Base-by-base conservation (phyloP, 1,140 invertebrate species). In the Aphidius ervi region DNA sequence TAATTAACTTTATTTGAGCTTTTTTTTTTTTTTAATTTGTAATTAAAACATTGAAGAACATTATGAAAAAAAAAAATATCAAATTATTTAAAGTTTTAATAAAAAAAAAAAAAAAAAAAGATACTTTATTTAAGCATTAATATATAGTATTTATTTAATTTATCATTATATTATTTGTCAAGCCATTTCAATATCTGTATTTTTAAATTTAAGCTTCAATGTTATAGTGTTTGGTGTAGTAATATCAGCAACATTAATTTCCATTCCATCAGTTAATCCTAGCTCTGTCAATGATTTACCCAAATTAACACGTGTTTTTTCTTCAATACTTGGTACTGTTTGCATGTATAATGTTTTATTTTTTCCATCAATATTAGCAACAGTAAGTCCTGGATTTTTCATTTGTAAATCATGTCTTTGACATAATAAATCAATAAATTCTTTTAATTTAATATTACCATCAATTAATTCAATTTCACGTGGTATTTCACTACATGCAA, bases 331-430 rank as follows among this genome's bases (percentile, higher is more conserved):
- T 61, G 88, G 84, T 5, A 97, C 89, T 6, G 87, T 91, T 56
- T 89, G 87, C 86, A 98, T 95, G 68, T 97, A 99, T 6, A 99
- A 78, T 1, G 95, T 98, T 77, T 90, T 92, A 72, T 89, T 90
- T 75, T 91, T 93, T 5, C 93, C 94, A 72, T 88, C 83, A 9
- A 93, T 82, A 47, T 81, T 83, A 16, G 92, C 87, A 3, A 92
- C 93, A 16, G 96, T 67, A 3, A 31, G 4, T 65, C 84, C 86
- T 23, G 96, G 95, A 81, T 85, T 93, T 76, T 90, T 92, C 84
- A 95, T 93, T 81, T 92, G 92, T 77, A 88, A 93, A 23, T 85
- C 82, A 0, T 82, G 74, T 73, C 84, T 86, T 65, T 93, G 88
- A 55, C 86, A 88, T 0, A 98, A 77, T 63, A 87, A 81, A 61